Conservation (phyloP, 2,113 vertebrate genomes). For the Asarcornis scutulata region DNA sequence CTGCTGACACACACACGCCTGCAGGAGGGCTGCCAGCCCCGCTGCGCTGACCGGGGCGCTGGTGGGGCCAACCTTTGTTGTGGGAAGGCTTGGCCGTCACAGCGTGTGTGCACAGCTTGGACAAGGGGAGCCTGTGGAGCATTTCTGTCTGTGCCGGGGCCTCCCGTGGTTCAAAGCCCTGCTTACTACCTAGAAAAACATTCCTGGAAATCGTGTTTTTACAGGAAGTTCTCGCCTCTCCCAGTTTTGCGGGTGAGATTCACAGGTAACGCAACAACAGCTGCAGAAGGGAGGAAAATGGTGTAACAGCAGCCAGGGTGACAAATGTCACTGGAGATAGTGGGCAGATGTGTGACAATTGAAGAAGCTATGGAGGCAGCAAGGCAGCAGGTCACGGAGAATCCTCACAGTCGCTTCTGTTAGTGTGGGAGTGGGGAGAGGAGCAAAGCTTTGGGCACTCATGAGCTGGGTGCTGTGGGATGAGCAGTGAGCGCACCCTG, state of each 20-base stretch:
- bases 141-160: background rate
- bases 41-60: accelerated
- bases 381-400: background rate
- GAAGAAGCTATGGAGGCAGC: background rate
- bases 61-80: background rate
- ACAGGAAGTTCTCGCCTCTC: background rate
- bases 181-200: background rate
- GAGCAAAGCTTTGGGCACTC: background rate
- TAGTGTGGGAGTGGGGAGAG: background rate
- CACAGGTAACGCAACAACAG: background rate
- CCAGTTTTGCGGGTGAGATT: background rate
- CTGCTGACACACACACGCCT: background rate
- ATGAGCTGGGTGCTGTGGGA: background rate
- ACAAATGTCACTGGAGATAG: background rate
- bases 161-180: background rate
- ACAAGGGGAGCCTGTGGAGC: accelerated
- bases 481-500: accelerated
- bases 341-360: background rate
- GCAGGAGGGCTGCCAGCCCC: background rate
- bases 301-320: background rate
- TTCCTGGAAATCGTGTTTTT: background rate
- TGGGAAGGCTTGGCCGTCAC: background rate
- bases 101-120: background rate
- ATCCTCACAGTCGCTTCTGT: no score
- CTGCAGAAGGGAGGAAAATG: background rate